A percentile compares a stretch with the other conserved stretches of the same genome.
These are phyloP conservation scores for Drosophila bocki DNA, from an alignment of 1,140 invertebrate species.

Conservation along the genomic window DNA sequence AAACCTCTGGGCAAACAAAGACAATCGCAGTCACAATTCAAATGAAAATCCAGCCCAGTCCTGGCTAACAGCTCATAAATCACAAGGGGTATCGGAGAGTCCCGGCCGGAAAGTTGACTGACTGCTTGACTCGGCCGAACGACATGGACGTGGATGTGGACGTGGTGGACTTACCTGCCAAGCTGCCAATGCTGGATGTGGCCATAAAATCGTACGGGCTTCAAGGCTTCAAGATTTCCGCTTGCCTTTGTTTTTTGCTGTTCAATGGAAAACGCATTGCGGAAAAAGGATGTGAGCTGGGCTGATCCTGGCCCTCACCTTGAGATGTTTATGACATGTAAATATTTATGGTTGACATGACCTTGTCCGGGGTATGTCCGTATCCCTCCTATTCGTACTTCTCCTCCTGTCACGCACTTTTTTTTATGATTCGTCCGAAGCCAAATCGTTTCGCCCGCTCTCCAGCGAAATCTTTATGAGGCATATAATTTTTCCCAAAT, in stretches of 20 bases:
- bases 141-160: background rate
- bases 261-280: conserved; percentile 78
- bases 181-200: conserved; percentile 40
- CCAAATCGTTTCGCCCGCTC: conserved; percentile 45
- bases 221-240: conserved; percentile 59
- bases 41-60: conserved; percentile 66
- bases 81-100: conserved; percentile 44
- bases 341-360: conserved; percentile 82
- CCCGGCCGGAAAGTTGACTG: conserved; percentile 66
- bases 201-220: conserved; percentile 52
- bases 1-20: conserved; percentile 50
- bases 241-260: conserved; percentile 46
- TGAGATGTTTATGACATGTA: conserved; percentile 79
- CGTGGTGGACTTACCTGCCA: conserved; percentile 34
- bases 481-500: conserved; percentile 72
- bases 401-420: conserved; percentile 43
- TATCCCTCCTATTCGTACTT: conserved; percentile 16
- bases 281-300: conserved; percentile 73
- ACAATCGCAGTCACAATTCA: conserved; percentile 66
- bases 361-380: conserved; percentile 56
- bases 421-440: conserved; percentile 77
- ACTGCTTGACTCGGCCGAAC: conserved; percentile 67
- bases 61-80: conserved; percentile 73
- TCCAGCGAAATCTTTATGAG: conserved; percentile 68
- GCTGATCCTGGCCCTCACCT: conserved; percentile 57